These are phyloP conservation scores for Pangasius mekongensis DNA, from an alignment of 2,797 vertebrate species.

Conservation along the genomic window DNA sequence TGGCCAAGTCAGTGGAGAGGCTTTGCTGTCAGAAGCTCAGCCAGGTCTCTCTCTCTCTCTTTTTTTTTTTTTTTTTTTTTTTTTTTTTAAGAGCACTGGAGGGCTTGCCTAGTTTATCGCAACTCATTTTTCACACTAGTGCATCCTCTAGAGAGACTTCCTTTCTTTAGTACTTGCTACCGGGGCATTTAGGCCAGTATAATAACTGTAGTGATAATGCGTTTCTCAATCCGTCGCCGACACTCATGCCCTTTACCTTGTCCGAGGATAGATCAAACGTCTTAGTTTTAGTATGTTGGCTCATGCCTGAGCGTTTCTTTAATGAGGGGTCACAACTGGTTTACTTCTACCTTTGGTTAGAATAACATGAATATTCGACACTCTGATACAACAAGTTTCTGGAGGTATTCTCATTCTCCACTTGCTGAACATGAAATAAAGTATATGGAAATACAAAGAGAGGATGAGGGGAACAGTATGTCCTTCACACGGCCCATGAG, in stretches of 20 bases:
- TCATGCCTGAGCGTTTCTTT: background rate
- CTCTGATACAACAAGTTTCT: background rate
- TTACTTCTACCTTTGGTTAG: background rate
- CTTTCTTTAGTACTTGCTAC: constrained; percentile 27
- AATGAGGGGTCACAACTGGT: background rate
- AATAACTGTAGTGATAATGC: constrained; percentile 31
- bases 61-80: constrained; percentile 24
- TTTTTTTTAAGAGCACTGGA: constrained; percentile 30
- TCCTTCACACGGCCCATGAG: constrained; percentile 50
- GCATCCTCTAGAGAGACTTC: constrained; percentile 41
- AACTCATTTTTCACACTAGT: constrained; percentile 54
- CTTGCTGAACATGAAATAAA: constrained; percentile 3
- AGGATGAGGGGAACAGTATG: constrained; percentile 26
- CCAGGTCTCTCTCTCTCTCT: constrained; percentile 41
- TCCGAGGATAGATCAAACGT: background rate
- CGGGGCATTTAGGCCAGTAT: constrained; percentile 35
- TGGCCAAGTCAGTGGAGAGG: constrained; percentile 39
- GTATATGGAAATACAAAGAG: background rate
- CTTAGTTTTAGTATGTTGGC: constrained; percentile 23
- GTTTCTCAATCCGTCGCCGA: constrained; percentile 34
- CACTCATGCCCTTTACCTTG: constrained; percentile 34
- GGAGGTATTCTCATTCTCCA: background rate
- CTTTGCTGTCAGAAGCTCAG: constrained; percentile 29
- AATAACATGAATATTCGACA: background rate
- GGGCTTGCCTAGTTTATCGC: constrained; percentile 53